Conservation (phyloP, 2,113 vertebrate genomes). For the Odobenus rosmarus region DNA sequence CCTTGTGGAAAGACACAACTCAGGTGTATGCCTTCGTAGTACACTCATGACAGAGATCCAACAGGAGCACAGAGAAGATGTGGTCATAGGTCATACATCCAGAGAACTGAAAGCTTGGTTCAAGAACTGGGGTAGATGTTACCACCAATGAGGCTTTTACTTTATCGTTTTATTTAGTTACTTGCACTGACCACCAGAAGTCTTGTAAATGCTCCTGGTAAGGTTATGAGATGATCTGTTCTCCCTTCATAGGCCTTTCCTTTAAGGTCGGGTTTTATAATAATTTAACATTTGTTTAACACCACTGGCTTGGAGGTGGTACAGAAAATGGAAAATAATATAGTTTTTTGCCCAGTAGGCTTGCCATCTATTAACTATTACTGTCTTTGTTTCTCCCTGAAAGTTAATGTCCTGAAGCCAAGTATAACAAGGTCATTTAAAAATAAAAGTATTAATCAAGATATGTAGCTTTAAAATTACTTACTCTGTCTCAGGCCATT, state of each 20-base stretch:
- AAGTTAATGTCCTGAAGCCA: constrained; percentile 37
- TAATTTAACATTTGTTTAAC: constrained; percentile 69
- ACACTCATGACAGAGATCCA: not conserved
- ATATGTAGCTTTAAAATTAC: constrained; percentile 60
- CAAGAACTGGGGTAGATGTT: not conserved
- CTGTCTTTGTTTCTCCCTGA: constrained; percentile 8
- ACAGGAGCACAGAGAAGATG: not conserved
- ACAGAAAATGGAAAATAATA: constrained; percentile 55
- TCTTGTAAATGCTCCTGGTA: not conserved
- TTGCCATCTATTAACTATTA: constrained; percentile 54
- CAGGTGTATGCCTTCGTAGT: not conserved
- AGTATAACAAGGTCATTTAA: constrained; percentile 54
- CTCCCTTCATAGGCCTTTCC: not conserved
- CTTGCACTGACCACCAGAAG: not conserved
- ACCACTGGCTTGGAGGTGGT: not conserved
- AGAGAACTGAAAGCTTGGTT: not conserved
- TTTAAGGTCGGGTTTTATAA: constrained; percentile 55
- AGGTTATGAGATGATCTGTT: constrained; percentile 30
- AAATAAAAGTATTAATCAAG: constrained; percentile 58
- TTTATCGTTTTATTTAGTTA: constrained; percentile 19
- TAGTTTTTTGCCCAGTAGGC: constrained; percentile 19
- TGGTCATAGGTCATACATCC: not conserved
- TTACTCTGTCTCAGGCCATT: constrained; percentile 43
- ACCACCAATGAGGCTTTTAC: not conserved
- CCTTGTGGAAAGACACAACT: not conserved